A percentile compares a stretch with the other conserved stretches of the same genome.
Evolutionary conservation across 2,113 vertebrate species (phyloP).

Genomic region (Oxyura jamaicensis): DNA sequence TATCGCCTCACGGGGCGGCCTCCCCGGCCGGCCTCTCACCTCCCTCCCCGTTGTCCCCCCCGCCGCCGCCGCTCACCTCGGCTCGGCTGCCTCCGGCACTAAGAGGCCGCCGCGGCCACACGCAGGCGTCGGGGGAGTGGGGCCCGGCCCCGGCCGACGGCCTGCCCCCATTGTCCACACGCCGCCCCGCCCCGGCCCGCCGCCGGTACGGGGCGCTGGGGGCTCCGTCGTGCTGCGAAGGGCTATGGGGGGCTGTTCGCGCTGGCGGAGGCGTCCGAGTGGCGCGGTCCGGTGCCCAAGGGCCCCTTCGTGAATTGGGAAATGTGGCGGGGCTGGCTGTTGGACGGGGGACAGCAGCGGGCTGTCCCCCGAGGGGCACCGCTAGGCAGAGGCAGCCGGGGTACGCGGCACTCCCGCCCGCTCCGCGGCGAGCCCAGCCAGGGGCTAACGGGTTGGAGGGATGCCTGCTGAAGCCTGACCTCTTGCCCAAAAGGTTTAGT

Average conservation of each 20-base stretch:
- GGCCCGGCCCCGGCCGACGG: neutral
- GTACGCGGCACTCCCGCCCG: accelerated
- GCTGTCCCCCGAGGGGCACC: neutral
- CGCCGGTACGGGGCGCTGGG: neutral
- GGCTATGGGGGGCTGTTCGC: neutral
- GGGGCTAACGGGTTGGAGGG: neutral
- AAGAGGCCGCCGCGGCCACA: neutral
- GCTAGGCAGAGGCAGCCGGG: too few species aligned
- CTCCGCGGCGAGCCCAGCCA: neutral
- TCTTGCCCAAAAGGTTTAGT: neutral
- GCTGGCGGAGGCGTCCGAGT: neutral
- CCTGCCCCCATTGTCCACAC: neutral
- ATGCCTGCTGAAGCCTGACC: neutral
- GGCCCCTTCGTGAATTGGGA: neutral
- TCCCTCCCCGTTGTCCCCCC: neutral
- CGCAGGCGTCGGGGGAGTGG: neutral
- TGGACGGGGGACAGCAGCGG: neutral
- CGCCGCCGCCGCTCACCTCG: neutral
- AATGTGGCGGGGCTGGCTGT: accelerated
- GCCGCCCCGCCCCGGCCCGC: neutral
- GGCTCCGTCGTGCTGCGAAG: neutral
- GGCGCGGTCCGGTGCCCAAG: neutral
- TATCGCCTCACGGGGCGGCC: neutral
- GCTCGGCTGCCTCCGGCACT: neutral
- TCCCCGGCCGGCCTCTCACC: neutral